Evolutionary conservation across 2,113 vertebrate species (phyloP), one percentile per base, ranked within the genome.

Genomic region (Chloroceryle aenea): DNA sequence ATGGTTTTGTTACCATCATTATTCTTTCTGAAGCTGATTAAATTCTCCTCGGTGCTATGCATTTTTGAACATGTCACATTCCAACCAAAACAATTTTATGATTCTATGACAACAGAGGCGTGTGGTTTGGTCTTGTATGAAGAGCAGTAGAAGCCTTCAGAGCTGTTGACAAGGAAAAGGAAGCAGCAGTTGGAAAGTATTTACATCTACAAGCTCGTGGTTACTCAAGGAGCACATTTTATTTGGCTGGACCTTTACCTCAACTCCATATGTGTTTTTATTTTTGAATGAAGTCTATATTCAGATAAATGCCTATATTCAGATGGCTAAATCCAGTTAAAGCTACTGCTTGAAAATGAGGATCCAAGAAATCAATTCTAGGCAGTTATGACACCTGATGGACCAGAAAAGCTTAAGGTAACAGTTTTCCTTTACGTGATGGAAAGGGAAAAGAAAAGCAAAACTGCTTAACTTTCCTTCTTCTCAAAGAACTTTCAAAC

Each of bases 1-100:
- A 4, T 2, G 42, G 40, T 38, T 56, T 48, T 8, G 1, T 2
- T 6, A 82, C 27, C 2, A 3, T 29, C 4, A 27, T 59, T 34
- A 64, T 52, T 61, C 34, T 94, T 73, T 61, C 40, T 13, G 12
- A 56, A 58, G 21, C 7, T 62, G 55, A 40, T 29, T 11, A 58
- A 74, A 78, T 42, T 27, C 32, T 77, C 42, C 47, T 20, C 3
- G 58, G 34, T 43, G 21, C 32, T 30, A 47, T 0, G 4, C 22
- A 15, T n/a, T 84, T 87, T 47, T 71, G 55, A 52, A 69, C 43
- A 30, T 1, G 16, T 38, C 25, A 42, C 22, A 5, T 45, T 45
- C 45, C 45, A 45, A 45, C 45, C 45, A 45, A 45, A 45, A 45
- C 19, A 45, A 45, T 45, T 19, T 18, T 7, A 45, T 9, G 45